Conservation (phyloP, 2,888 invertebrate genomes). For the Epinotia nisella region DNA sequence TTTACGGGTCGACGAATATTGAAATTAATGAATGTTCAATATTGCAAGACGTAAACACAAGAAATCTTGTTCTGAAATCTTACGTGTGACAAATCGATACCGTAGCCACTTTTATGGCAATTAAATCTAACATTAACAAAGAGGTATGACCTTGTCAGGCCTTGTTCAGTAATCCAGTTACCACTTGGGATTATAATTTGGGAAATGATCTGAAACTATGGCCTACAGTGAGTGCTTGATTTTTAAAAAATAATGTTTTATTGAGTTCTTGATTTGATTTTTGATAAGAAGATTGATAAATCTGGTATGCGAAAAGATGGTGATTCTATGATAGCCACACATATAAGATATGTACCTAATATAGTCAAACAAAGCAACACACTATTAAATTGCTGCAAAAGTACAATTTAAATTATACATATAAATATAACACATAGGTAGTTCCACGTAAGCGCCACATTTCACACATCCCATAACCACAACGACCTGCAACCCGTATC, state of each 20-base stretch:
- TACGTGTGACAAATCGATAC: not conserved
- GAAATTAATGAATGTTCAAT: not conserved
- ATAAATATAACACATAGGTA: constrained; percentile 1
- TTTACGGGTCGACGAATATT: not conserved
- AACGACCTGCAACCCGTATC: constrained; percentile 49
- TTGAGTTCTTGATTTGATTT: not conserved
- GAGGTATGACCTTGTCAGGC: not conserved
- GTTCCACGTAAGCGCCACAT: constrained; percentile 7
- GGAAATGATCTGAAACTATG: not conserved
- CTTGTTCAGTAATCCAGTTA: not conserved
- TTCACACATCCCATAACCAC: constrained; percentile 41
- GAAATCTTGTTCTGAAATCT: not conserved
- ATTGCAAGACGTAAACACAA: not conserved
- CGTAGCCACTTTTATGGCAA: not conserved
- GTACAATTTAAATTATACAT: constrained; percentile 2
- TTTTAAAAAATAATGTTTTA: not conserved
- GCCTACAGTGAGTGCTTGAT: not conserved
- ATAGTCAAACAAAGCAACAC: not conserved
- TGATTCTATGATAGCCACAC: not conserved
- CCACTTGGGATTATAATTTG: not conserved
- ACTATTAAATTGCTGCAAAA: not conserved
- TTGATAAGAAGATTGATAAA: not conserved
- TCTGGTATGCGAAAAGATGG: not conserved
- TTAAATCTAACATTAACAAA: not conserved
- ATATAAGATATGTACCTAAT: not conserved